Conservation (phyloP, 2,888 invertebrate species). For the Lasioglossum morio region DNA sequence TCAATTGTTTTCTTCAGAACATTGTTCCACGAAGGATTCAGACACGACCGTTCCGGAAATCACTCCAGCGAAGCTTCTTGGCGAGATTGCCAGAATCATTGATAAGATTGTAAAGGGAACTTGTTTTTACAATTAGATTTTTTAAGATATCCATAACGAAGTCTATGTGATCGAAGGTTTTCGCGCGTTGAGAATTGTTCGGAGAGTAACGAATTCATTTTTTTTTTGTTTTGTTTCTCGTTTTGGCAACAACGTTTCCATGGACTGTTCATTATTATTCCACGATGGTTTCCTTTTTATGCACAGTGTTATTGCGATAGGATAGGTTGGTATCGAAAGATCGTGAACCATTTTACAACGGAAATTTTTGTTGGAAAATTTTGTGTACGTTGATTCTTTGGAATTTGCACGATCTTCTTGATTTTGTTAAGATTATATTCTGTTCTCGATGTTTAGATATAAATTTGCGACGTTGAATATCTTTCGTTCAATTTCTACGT, state of each 20-base stretch:
- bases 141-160: neutral
- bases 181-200: neutral
- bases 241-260: neutral
- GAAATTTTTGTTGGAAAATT: neutral
- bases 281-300: constrained; percentile 7
- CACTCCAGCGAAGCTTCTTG: neutral
- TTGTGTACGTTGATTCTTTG: neutral
- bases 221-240: neutral
- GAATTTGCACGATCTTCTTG: neutral
- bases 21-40: neutral
- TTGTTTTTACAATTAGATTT: constrained; percentile 1
- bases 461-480: constrained; percentile 29
- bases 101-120: neutral
- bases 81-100: too few relatives aligned
- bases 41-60: neutral
- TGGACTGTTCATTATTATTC: constrained; percentile 17
- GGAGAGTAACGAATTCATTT: neutral
- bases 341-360: neutral
- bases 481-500: neutral
- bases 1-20: neutral
- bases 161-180: neutral
- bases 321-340: neutral
- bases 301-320: constrained; percentile 28
- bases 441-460: neutral
- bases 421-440: constrained; percentile 17